Percentiles rank a stretch among this genome's conserved stretches.
phyloP scores from a whole-genome alignment of 1,140 invertebrate genomes.

The Sinonovacula constricta region DNA sequence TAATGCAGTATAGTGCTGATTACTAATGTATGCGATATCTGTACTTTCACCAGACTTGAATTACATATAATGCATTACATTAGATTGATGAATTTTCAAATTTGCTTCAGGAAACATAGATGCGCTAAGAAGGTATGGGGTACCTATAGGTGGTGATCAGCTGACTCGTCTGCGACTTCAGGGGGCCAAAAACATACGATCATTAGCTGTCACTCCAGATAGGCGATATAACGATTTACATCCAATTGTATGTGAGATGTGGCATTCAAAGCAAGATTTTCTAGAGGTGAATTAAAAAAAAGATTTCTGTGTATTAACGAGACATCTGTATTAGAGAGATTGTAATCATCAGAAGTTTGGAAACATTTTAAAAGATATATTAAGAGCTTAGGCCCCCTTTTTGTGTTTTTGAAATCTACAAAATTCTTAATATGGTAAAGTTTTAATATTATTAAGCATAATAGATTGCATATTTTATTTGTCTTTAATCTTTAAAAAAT shows the following conservation, averaged over 20 bases:
- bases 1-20: no score
- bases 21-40: no score
- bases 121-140: conserved; percentile 22
- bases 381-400: background rate
- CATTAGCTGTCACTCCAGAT: background rate
- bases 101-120: conserved; percentile 20
- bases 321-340: no score
- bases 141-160: conserved; percentile 55
- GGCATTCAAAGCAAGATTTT: conserved; percentile 35
- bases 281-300: conserved; percentile 32
- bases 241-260: conserved; percentile 30
- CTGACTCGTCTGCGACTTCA: conserved; percentile 39
- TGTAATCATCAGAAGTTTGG: no score
- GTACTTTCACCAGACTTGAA: no score
- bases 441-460: background rate
- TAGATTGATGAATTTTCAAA: background rate
- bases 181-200: conserved; percentile 32
- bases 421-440: background rate
- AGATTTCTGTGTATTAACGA: no score
- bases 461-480: background rate
- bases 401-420: background rate
- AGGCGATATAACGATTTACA: conserved; percentile 25
- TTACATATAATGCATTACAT: no score
- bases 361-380: background rate
- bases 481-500: no score